A percentile compares a stretch with the other conserved stretches of the same genome.
Evolutionary conservation across 2,797 vertebrate genomes (phyloP).

Genomic region (Syngnathus rostellatus): DNA sequence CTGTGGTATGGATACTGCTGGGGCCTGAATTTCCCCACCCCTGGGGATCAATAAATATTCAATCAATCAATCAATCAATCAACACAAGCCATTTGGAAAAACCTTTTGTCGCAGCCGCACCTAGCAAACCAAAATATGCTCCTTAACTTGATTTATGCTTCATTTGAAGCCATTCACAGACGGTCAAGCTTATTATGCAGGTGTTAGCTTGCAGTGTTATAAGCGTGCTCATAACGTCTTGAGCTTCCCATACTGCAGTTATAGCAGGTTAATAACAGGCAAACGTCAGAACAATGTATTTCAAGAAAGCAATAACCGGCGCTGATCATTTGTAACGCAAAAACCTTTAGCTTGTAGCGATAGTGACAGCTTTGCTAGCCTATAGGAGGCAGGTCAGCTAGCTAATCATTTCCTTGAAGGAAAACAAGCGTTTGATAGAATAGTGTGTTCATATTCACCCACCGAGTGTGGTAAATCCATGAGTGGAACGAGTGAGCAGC

Average conservation of each 20-base stretch:
- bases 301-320: background rate
- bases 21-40: too few relatives aligned
- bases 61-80: too few relatives aligned
- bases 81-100: background rate
- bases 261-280: background rate
- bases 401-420: background rate
- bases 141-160: slow-evolving; percentile 8
- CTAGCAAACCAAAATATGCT: background rate
- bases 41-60: too few relatives aligned
- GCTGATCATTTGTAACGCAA: background rate
- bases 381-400: background rate
- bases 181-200: slow-evolving; percentile 6
- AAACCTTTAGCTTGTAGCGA: background rate
- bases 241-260: background rate
- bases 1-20: too few relatives aligned
- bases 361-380: slow-evolving; percentile 14
- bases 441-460: slow-evolving; percentile 18
- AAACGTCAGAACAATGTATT: background rate
- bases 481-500: slow-evolving; percentile 7
- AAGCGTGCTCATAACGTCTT: background rate
- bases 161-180: slow-evolving; percentile 9
- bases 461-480: slow-evolving; percentile 52
- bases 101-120: background rate
- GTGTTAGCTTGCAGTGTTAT: slow-evolving; percentile 15
- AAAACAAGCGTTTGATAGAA: background rate